Base-by-base conservation (phyloP, 2,113 vertebrate genomes). In the Speoplatyrhinus poulsoni region DNA sequence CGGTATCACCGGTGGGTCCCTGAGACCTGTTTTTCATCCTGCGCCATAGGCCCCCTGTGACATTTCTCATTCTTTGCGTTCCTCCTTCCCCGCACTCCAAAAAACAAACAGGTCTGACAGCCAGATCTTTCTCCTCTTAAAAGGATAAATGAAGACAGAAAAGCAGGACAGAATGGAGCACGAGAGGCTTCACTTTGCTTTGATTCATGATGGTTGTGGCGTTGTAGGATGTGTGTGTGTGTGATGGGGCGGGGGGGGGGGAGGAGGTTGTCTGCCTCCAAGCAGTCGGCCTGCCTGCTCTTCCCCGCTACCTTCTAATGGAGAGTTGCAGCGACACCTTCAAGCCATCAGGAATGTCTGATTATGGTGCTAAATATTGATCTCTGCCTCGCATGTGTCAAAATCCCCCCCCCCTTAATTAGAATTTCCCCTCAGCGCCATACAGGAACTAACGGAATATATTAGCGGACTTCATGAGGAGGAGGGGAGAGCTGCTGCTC, bases 361-460 rank as follows among this genome's bases (percentile, higher is more conserved):
- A 98, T 98, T 97, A 97, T 90, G 87, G 94, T 93, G 94, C 95
- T 98, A 96, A 98, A 98, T 98, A 99, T 98, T 98, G 98, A 99
- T 99, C 95, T 93, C 93, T 92, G 92, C 94, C 95, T 97, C 98
- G 94, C 95, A 95, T 86, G 95, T 98, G 97, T 99, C 98, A 98
- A 95, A 98, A 96, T 96, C 95, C 92, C 92, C 95, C 94, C 96
- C 94, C 94, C 95, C 94, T 96, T 98, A 98, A 98, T 98, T 98
- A 97, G 95, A 96, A 96, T 96, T 95, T 96, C 85, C 95, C 95
- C 94, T 95, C 93, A 92, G 92, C 91, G 94, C 94, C 91, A 85
- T 91, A 93, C 91, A 92, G 91, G 95, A 96, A 94, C 94, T 96
- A 95, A 94, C 94, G 70, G 95, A 95, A 97, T 96, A 96, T 91